Evolutionary conservation across 2,113 vertebrate genomes (phyloP).

Genomic region (Heterotis niloticus): DNA sequence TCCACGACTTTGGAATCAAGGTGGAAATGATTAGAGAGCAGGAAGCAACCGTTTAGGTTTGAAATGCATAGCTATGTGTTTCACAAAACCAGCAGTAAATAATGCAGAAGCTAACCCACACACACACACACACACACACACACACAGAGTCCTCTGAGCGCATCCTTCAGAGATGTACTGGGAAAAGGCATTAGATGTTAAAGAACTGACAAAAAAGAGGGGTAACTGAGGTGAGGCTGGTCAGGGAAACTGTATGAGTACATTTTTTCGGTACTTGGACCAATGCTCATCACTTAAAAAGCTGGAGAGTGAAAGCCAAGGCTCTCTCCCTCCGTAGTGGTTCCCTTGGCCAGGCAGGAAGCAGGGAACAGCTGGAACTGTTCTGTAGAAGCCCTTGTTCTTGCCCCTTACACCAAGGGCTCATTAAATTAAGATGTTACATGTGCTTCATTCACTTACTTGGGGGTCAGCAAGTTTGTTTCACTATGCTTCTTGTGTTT

Average conservation of each 20-base stretch:
- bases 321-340: background rate
- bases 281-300: background rate
- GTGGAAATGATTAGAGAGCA: conserved; percentile 18
- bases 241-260: background rate
- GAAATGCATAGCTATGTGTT: conserved; percentile 5
- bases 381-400: conserved; percentile 8
- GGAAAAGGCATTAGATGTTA: background rate
- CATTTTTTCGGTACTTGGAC: conserved; percentile 1
- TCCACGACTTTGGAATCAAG: background rate
- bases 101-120: background rate
- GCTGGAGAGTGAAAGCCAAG: background rate
- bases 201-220: background rate
- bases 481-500: background rate
- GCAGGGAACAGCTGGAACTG: conserved; percentile 3
- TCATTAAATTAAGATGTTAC: conserved; percentile 20
- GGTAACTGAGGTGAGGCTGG: background rate
- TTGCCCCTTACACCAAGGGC: conserved; percentile 13
- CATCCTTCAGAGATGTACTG: background rate
- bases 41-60: conserved; percentile 14
- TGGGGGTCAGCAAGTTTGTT: conserved; percentile 6
- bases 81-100: background rate
- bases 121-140: background rate
- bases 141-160: background rate
- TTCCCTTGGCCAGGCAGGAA: background rate
- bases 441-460: conserved; percentile 6